Base-by-base conservation (phyloP, 1,140 invertebrate genomes). In the Heterodera schachtii region DNA sequence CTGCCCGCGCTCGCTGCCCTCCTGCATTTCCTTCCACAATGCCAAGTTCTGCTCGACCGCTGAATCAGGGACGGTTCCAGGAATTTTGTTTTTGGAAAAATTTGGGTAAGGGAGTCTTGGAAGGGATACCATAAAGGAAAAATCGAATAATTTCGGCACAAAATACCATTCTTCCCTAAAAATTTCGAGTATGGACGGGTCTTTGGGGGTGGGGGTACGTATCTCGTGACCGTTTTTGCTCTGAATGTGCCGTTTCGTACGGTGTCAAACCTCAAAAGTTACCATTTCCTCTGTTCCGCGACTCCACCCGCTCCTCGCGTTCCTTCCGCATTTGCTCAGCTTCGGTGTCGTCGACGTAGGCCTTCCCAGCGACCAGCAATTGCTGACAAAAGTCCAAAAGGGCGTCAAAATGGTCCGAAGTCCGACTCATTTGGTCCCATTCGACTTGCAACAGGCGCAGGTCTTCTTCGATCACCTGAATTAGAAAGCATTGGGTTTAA, bases 331-430 rank as follows among this genome's bases (percentile, higher is more conserved):
- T 99, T 60, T 92, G 91, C 90, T 97, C 95, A 6, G 95, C 93
- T 52, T 96, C 95, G 0, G 97, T 99, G 90, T 99, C 94, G 90
- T 99, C 98, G 1, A 96, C 95, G 91, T 95, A 99, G 0, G 97
- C 97, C 87, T 95, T 95, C 16, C 94, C 94, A 81, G 95, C 93
- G 83, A 93, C 94, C 19, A 99, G 92, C 82, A 99, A 90, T 87
- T 94, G 93, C 85, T 96, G 95, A 91, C 97, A 98, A 86, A 94
- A 94, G 16, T 93, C 90, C 11, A 97, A 86, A 93, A 99, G 94
- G 19, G 94, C 89, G 84, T 98, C 96, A 91, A 99, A 99, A 91
- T 98, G 94, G 91, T 98, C 94, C 0, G 97, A 99, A 1, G 97
- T 97, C 90, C 97, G 95, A 2, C 96, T 95, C 90, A 97, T 97